phyloP scores from a whole-genome alignment of 2,888 invertebrate genomes.

The Opisthograptis luteolata region DNA sequence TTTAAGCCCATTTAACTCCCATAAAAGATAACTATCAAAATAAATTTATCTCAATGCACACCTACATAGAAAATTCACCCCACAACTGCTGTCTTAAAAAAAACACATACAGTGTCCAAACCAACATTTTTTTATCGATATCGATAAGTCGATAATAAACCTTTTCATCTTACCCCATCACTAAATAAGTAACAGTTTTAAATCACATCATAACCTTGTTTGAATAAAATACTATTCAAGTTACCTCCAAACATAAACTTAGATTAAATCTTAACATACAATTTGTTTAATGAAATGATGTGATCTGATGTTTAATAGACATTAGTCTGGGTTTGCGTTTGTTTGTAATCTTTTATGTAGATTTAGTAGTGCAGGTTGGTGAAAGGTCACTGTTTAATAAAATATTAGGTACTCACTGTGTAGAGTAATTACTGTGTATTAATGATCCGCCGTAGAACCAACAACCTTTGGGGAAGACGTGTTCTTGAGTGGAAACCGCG shows the following conservation, averaged over 20 bases:
- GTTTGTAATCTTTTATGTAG: neutral
- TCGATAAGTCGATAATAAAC: neutral
- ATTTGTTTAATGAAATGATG: slow-evolving; percentile 12
- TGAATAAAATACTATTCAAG: slow-evolving; percentile 12
- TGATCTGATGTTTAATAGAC: neutral
- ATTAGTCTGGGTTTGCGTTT: neutral
- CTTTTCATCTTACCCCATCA: neutral
- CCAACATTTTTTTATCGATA: slow-evolving; percentile 1
- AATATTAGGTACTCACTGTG: too few species aligned
- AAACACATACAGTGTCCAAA: too few species aligned
- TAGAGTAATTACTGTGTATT: too few species aligned
- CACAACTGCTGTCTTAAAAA: too few species aligned
- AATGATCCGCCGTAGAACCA: too few species aligned
- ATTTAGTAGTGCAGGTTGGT: neutral
- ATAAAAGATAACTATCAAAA: too few species aligned
- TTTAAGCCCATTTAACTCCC: too few species aligned
- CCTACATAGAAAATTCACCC: too few species aligned
- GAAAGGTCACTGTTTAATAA: too few species aligned
- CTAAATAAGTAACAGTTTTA: slow-evolving; percentile 5
- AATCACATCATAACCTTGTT: slow-evolving; percentile 8
- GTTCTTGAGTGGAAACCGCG: too few species aligned
- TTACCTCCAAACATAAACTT: slow-evolving; percentile 1
- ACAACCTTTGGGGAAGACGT: too few species aligned
- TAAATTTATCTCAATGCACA: too few species aligned
- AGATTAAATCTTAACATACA: slow-evolving; percentile 10